phyloP scores from a whole-genome alignment of 2,797 vertebrate species.

The Rhabdophis nuchalis region DNA sequence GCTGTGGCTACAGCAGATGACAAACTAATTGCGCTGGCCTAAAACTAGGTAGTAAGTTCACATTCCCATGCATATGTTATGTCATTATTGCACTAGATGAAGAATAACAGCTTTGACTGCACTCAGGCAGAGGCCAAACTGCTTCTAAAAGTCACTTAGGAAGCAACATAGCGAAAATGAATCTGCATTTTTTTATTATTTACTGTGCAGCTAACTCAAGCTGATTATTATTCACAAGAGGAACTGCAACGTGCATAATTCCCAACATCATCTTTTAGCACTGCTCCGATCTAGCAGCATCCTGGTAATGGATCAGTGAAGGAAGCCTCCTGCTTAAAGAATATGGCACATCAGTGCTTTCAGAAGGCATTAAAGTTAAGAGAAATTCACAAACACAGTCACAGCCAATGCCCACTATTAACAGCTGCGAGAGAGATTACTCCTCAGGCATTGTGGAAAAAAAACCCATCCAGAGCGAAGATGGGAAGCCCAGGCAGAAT shows the following conservation, averaged over 20 bases:
- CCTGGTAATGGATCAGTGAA: constrained; percentile 21
- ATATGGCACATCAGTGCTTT: background rate
- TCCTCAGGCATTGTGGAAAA: constrained; percentile 15
- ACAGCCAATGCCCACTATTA: constrained; percentile 12
- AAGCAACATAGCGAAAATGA: constrained; percentile 52
- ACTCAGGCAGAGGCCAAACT: constrained; percentile 55
- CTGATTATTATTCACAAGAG: constrained; percentile 43
- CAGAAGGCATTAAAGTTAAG: constrained; percentile 32
- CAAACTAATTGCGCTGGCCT: constrained; percentile 63
- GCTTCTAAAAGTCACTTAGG: constrained; percentile 62
- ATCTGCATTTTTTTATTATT: constrained; percentile 47
- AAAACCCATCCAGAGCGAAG: background rate
- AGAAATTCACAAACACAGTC: constrained; percentile 25
- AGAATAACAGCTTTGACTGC: constrained; percentile 61
- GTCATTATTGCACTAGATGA: constrained; percentile 50
- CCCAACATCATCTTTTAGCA: constrained; percentile 8
- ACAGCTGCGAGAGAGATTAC: background rate
- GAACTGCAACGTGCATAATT: constrained; percentile 5
- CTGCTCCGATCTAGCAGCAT: constrained; percentile 15
- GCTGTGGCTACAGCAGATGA: constrained; percentile 46
- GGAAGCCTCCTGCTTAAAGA: constrained; percentile 33
- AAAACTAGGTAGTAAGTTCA: constrained; percentile 60
- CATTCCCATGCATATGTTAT: constrained; percentile 61
- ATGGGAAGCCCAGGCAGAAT: constrained; percentile 25
- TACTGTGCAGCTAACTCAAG: constrained; percentile 31